Conservation (phyloP, 2,797 vertebrate genomes). For the Myripristis murdjan region DNA sequence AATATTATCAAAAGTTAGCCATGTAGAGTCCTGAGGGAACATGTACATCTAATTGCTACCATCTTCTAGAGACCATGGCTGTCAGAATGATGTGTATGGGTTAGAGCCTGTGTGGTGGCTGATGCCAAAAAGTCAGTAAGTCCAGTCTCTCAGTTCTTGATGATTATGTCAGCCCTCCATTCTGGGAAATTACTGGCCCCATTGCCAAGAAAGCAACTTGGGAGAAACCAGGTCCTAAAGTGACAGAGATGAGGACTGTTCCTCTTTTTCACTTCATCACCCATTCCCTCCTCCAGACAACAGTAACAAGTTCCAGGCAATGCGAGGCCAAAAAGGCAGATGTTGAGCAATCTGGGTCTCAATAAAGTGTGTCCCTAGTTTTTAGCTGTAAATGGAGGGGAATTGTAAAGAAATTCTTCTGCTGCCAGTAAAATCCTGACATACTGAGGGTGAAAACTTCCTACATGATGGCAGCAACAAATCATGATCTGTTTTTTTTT, state of each 20-base stretch:
- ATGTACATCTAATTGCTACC: conserved; percentile 26
- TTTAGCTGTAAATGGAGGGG: conserved; percentile 64
- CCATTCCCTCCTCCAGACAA: conserved; percentile 65
- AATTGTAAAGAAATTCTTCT: conserved; percentile 59
- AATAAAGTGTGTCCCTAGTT: conserved; percentile 69
- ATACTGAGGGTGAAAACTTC: conserved; percentile 71
- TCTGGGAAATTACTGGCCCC: conserved; percentile 39
- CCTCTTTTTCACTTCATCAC: conserved; percentile 68
- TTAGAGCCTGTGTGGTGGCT: conserved; percentile 43
- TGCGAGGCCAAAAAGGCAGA: conserved; percentile 60
- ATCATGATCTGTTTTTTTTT: conserved; percentile 50
- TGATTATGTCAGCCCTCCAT: conserved; percentile 35
- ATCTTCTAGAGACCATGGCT: conserved; percentile 50
- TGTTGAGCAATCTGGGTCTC: conserved; percentile 77
- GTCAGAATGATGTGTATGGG: conserved; percentile 40
- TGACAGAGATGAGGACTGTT: conserved; percentile 48
- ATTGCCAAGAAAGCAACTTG: conserved; percentile 56
- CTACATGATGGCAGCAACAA: conserved; percentile 61
- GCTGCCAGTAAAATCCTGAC: conserved; percentile 63
- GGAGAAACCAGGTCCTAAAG: conserved; percentile 58
- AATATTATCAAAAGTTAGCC: conserved; percentile 15
- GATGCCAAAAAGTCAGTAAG: conserved; percentile 63
- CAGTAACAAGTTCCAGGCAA: conserved; percentile 68
- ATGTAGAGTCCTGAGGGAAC: not conserved
- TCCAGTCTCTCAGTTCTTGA: conserved; percentile 36